Evolutionary conservation across 2,888 invertebrate genomes (phyloP).

Genomic region (Aricia artaxerxes): DNA sequence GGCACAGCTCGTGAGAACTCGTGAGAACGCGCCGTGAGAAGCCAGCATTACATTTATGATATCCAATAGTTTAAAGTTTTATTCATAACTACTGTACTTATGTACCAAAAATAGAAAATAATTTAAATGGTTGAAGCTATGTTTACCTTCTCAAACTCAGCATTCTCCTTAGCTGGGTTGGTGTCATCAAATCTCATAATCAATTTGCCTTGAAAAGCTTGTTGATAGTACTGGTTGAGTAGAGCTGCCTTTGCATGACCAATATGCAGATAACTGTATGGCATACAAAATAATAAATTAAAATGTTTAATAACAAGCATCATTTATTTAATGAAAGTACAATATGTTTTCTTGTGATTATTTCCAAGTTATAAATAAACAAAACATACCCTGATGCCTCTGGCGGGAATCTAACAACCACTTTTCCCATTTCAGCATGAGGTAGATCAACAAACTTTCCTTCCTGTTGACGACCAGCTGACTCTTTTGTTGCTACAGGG

Average conservation of each 20-base stretch:
- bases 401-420: conserved; percentile 99
- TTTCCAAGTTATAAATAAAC: neutral
- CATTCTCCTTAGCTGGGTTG: conserved; percentile 99
- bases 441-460: conserved; percentile 98
- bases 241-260: conserved; percentile 99
- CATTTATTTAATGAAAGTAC: too few species aligned
- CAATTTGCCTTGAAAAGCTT: conserved; percentile 94
- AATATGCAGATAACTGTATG: conserved; percentile 91
- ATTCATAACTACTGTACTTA: too few species aligned
- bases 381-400: conserved; percentile 94
- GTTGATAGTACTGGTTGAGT: conserved; percentile 98
- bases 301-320: too few species aligned
- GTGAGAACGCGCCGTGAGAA: too few species aligned
- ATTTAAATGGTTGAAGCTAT: neutral
- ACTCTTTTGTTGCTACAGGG: conserved; percentile 54
- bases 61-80: too few species aligned
- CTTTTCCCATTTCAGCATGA: conserved; percentile 98
- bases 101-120: too few species aligned
- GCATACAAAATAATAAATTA: too few species aligned
- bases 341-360: too few species aligned
- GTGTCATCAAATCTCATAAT: conserved; percentile 99
- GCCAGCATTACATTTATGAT: too few species aligned
- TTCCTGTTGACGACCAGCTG: conserved; percentile 86
- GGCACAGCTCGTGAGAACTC: too few species aligned
- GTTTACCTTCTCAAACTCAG: conserved; percentile 93